Evolutionary conservation across 2,888 invertebrate genomes (phyloP).

Genomic region (Oscheius sp.): DNA sequence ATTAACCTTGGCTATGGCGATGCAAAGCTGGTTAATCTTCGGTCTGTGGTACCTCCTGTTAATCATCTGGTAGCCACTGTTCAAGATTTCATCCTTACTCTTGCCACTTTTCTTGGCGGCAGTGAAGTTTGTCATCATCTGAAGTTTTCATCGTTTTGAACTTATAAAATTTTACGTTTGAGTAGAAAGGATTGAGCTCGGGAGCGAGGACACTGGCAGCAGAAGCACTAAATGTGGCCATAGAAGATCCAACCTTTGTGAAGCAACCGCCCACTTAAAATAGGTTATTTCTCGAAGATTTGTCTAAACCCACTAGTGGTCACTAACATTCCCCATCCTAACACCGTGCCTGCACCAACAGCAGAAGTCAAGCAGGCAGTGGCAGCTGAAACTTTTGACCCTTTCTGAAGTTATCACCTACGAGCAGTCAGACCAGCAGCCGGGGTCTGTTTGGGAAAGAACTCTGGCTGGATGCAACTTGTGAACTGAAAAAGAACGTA

Average conservation of each 20-base stretch:
- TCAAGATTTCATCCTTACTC: not conserved
- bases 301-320: not conserved
- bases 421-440: not conserved
- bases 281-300: not conserved
- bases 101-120: not conserved
- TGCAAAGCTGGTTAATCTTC: not conserved
- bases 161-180: not conserved
- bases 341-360: not conserved
- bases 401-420: not conserved
- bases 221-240: not conserved
- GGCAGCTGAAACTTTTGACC: not conserved
- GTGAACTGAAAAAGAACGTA: not conserved
- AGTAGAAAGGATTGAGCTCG: not conserved
- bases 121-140: conserved; percentile 15
- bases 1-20: not conserved
- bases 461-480: not conserved
- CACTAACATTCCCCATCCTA: not conserved
- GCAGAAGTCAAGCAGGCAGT: not conserved
- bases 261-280: conserved; percentile 2
- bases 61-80: conserved; percentile 1
- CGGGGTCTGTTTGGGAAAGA: not conserved
- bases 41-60: not conserved
- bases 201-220: not conserved
- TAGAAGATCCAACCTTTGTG: not conserved
- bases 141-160: not conserved